phyloP scores from a whole-genome alignment of 2,888 invertebrate genomes.

The Synergus umbraculus region DNA sequence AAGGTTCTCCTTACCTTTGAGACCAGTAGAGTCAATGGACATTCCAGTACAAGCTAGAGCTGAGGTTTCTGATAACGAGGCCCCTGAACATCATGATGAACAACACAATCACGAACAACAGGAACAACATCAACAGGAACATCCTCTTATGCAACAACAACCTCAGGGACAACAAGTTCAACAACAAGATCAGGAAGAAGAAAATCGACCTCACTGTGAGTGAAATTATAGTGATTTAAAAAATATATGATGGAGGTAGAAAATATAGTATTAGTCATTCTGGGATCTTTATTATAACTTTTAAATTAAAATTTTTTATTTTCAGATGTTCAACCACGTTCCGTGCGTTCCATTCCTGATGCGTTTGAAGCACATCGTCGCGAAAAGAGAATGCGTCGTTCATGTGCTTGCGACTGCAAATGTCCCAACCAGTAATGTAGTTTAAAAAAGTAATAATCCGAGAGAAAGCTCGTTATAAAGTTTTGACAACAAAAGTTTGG shows the following conservation, averaged over 20 bases:
- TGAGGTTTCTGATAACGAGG: conserved; percentile 68
- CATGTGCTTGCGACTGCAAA: conserved; percentile 86
- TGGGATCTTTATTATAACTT: background rate
- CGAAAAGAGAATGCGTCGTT: conserved; percentile 84
- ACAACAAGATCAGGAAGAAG: conserved; percentile 81
- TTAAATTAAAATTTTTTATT: conserved; percentile 60
- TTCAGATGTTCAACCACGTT: conserved; percentile 90
- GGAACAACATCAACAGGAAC: conserved; percentile 73
- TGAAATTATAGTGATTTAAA: conserved; percentile 59
- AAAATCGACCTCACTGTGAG: conserved; percentile 88
- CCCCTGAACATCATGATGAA: conserved; percentile 64
- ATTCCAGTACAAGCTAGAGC: conserved; percentile 70
- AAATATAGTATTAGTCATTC: background rate
- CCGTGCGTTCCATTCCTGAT: conserved; percentile 82
- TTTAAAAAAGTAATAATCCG: background rate
- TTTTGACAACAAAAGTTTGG: background rate
- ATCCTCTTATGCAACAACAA: conserved; percentile 77
- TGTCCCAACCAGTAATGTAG: conserved; percentile 75
- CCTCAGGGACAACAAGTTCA: conserved; percentile 71
- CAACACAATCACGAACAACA: conserved; percentile 66
- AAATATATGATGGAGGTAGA: background rate
- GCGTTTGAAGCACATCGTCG: conserved; percentile 77
- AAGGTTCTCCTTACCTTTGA: conserved; percentile 65
- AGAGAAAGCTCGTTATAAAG: background rate
- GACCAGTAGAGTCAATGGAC: conserved; percentile 69